Conservation (phyloP, 2,797 vertebrate species). For the Sarcoramphus papa region DNA sequence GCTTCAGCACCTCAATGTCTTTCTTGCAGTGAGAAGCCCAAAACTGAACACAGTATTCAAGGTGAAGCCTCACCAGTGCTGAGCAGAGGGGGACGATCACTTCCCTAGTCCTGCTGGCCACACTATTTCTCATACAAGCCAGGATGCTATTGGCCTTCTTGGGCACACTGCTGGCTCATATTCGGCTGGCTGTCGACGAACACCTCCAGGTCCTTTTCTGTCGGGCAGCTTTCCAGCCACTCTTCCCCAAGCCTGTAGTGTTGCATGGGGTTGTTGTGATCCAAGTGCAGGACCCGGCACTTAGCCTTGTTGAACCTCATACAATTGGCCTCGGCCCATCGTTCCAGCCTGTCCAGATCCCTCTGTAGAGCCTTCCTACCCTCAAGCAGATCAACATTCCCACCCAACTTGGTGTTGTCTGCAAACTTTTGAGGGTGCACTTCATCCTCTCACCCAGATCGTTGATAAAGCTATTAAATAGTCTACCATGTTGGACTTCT, state of each 20-base stretch:
- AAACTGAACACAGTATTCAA: too few species aligned
- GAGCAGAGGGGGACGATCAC: too few species aligned
- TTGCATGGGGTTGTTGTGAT: not conserved
- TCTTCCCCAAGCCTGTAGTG: not conserved
- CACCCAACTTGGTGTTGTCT: not conserved
- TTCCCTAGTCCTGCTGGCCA: too few species aligned
- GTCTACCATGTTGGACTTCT: not conserved
- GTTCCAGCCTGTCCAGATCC: not conserved
- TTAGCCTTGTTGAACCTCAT: not conserved
- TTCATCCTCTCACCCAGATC: not conserved
- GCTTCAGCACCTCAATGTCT: too few species aligned
- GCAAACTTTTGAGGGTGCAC: not conserved
- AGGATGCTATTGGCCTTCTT: too few species aligned
- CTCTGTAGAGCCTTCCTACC: not conserved
- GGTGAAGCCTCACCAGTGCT: too few species aligned
- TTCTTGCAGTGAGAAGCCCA: too few species aligned
- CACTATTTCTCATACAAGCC: too few species aligned
- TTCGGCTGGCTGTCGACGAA: fast-evolving
- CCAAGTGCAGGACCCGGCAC: not conserved
- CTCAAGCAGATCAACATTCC: not conserved
- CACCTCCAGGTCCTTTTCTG: not conserved
- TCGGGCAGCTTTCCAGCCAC: not conserved
- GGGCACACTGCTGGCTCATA: too few species aligned
- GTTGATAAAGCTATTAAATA: not conserved
- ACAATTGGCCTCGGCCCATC: fast-evolving